Evolutionary conservation across 2,113 vertebrate genomes (phyloP).

Genomic region (Cygnus buccinator): DNA sequence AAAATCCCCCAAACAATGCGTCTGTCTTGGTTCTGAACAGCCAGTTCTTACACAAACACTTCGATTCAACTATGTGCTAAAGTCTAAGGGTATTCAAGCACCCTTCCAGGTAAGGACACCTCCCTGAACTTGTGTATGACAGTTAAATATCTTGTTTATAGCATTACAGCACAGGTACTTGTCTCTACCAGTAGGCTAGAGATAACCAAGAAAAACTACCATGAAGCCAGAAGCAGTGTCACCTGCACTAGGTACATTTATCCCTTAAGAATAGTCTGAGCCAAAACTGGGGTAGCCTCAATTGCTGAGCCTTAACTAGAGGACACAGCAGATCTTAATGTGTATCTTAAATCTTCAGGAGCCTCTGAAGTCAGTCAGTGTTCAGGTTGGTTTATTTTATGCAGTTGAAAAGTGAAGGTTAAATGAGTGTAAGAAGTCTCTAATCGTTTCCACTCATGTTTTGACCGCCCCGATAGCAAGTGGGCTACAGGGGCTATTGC

Average conservation of each 20-base stretch:
- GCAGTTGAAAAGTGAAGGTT: not conserved
- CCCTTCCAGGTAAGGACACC: not conserved
- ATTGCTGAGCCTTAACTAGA: not conserved
- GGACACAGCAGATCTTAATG: not conserved
- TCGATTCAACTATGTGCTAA: not conserved
- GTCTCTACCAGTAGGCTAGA: not conserved
- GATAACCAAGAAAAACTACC: not conserved
- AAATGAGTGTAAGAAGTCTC: not conserved
- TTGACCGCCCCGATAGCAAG: not conserved
- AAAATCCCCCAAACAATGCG: not conserved
- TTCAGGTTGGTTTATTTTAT: not conserved
- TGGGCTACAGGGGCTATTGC: not conserved
- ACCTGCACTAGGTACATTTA: not conserved
- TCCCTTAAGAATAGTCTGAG: fast-evolving
- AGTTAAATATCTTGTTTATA: not conserved
- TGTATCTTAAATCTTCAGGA: not conserved
- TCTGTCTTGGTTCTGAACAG: not conserved
- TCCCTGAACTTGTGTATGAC: not conserved
- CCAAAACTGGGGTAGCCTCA: not conserved
- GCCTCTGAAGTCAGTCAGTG: not conserved
- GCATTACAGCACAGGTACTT: not conserved
- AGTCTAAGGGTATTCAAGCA: not conserved
- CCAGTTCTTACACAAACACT: not conserved
- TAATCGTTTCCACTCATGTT: not conserved
- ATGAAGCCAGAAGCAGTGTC: not conserved